Evolutionary conservation across 2,797 vertebrate species (phyloP).

Genomic region (Euthynnus affinis): DNA sequence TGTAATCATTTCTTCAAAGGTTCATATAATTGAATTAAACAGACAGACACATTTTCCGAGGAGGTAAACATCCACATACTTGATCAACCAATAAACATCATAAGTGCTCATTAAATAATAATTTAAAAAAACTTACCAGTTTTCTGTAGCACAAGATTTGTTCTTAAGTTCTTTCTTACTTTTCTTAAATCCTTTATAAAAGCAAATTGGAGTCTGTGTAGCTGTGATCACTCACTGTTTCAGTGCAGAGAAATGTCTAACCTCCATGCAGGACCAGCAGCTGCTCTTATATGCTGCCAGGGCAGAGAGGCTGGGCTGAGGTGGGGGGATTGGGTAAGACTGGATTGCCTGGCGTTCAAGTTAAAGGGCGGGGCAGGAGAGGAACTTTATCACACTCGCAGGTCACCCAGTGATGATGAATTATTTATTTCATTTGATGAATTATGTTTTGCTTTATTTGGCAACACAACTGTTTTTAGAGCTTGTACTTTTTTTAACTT

Average conservation of each 20-base stretch:
- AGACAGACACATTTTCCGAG: not conserved
- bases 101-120: not conserved
- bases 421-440: not conserved
- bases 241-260: conserved; percentile 16
- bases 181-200: not conserved
- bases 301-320: conserved; percentile 21
- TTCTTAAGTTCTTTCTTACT: not conserved
- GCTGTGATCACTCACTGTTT: conserved; percentile 13
- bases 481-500: no score
- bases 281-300: conserved; percentile 47
- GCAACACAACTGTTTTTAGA: no score
- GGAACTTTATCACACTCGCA: conserved; percentile 15
- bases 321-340: conserved; percentile 40
- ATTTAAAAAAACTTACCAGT: conserved; percentile 36
- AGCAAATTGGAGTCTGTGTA: not conserved
- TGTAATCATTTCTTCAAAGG: not conserved
- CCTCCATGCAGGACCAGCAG: conserved; percentile 28
- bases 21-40: not conserved
- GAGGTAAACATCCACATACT: not conserved
- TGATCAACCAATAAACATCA: not conserved
- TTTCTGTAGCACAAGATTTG: not conserved
- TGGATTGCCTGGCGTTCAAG: not conserved
- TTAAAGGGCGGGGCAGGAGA: conserved; percentile 12
- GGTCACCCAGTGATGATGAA: conserved; percentile 4
- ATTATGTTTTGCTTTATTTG: not conserved